Evolutionary conservation across 2,113 vertebrate genomes (phyloP).

Genomic region (Thamnophis sirtalis): DNA sequence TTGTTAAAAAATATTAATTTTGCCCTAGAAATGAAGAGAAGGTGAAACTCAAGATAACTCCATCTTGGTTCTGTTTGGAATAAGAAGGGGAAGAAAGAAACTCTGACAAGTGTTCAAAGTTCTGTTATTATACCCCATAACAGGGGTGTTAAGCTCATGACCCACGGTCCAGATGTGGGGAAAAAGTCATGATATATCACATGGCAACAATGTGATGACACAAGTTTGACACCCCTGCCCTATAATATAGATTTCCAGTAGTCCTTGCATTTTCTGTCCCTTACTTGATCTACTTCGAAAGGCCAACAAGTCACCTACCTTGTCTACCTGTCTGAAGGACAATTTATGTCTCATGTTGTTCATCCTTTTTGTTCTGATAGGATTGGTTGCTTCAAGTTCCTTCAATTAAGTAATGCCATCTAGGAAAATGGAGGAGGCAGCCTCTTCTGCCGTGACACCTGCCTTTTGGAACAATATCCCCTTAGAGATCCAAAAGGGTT

Average conservation of each 20-base stretch:
- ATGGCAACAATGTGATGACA: too few species aligned
- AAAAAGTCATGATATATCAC: too few species aligned
- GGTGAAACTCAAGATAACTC: neutral
- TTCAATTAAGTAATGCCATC: neutral
- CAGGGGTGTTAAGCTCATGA: neutral
- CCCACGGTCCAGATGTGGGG: rapidly evolving
- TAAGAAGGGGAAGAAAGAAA: neutral
- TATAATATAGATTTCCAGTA: neutral
- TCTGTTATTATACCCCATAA: neutral
- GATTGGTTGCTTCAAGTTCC: neutral
- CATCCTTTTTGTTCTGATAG: neutral
- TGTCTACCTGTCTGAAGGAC: neutral
- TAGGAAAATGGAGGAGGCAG: neutral
- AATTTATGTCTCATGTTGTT: neutral
- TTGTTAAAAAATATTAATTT: neutral
- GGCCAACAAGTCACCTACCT: neutral
- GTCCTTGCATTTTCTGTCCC: neutral
- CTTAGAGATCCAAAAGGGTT: neutral
- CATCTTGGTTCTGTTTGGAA: neutral
- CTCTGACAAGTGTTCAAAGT: neutral
- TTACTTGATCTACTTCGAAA: neutral
- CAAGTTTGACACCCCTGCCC: too few species aligned
- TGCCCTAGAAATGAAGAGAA: neutral
- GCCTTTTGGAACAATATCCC: neutral
- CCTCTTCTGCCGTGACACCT: neutral